Conservation (phyloP, 2,888 invertebrate species). For the Tribolium freemani region DNA sequence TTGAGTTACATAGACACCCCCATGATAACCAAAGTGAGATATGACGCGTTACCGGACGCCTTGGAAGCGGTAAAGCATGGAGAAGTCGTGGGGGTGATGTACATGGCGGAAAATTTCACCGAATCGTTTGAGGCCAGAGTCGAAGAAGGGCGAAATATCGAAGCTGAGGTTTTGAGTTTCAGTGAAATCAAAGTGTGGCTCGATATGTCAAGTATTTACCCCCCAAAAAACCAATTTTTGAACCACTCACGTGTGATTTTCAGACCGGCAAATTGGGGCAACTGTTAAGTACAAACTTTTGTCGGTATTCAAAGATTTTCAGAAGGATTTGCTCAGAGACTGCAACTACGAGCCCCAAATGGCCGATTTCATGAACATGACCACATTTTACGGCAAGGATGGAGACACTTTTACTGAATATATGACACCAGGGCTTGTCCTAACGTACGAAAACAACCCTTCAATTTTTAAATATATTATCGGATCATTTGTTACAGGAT, state of each 20-base stretch:
- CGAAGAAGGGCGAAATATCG: constrained; percentile 73
- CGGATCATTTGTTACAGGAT: constrained; percentile 71
- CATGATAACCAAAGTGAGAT: constrained; percentile 70
- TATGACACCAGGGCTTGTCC: constrained; percentile 87
- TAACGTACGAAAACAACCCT: constrained; percentile 76
- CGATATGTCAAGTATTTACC: constrained; percentile 79
- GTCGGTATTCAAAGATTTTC: constrained; percentile 78
- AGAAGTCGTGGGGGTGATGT: constrained; percentile 75
- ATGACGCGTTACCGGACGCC: constrained; percentile 17
- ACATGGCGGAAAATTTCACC: constrained; percentile 82
- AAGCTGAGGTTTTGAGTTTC: constrained; percentile 70
- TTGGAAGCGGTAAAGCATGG: constrained; percentile 69
- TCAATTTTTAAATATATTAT: neutral
- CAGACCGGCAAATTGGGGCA: constrained; percentile 88
- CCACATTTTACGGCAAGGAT: constrained; percentile 77
- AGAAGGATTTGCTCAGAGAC: constrained; percentile 74
- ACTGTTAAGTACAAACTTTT: constrained; percentile 79
- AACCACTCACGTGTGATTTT: constrained; percentile 41
- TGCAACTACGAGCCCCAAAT: constrained; percentile 75
- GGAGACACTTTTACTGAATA: constrained; percentile 83
- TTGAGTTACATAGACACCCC: constrained; percentile 72
- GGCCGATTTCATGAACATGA: constrained; percentile 76
- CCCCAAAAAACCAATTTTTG: neutral
- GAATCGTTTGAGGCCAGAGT: constrained; percentile 72
- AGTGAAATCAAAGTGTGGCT: constrained; percentile 80